Percentiles rank a stretch among this genome's conserved stretches.
Conservation (phyloP, 2,888 invertebrate species). For the Stegophylla sp. region DNA sequence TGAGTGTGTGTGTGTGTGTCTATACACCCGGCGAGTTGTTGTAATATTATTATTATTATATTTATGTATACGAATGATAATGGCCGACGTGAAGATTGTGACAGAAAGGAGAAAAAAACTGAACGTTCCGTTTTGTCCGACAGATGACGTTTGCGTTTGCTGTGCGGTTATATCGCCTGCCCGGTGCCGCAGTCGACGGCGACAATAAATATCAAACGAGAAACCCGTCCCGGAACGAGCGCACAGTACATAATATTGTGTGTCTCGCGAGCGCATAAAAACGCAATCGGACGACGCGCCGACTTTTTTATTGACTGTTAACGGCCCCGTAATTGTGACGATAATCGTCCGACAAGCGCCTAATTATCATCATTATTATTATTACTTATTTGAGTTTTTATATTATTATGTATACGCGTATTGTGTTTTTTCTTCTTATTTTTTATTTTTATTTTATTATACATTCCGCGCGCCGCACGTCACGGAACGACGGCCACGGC, state of each 20-base stretch:
- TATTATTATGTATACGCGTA: not conserved
- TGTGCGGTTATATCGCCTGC: not conserved
- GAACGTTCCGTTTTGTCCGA: constrained; percentile 33
- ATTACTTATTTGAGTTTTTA: constrained; percentile 14
- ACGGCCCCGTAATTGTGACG: constrained; percentile 4
- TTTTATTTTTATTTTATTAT: not conserved
- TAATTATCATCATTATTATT: constrained; percentile 29
- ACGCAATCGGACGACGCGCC: not conserved
- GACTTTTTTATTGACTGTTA: constrained; percentile 52
- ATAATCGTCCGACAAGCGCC: constrained; percentile 35
- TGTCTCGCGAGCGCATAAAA: not conserved
- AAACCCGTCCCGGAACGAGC: constrained; percentile 1
- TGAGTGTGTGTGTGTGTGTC: too few relatives aligned
- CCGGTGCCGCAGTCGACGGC: not conserved
- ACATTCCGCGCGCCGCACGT: not conserved
- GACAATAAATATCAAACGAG: constrained; percentile 33
- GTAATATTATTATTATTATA: not conserved
- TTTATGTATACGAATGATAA: not conserved
- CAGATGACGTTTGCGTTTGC: constrained; percentile 32
- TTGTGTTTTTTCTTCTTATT: not conserved
- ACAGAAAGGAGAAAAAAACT: not conserved
- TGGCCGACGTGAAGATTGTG: constrained; percentile 30
- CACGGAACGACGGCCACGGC: not conserved
- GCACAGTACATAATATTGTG: not conserved
- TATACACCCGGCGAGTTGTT: not conserved